Percentiles rank a stretch among this genome's conserved stretches.
Evolutionary conservation across 2,113 vertebrate species (phyloP).

Genomic region (Pluvialis apricaria): DNA sequence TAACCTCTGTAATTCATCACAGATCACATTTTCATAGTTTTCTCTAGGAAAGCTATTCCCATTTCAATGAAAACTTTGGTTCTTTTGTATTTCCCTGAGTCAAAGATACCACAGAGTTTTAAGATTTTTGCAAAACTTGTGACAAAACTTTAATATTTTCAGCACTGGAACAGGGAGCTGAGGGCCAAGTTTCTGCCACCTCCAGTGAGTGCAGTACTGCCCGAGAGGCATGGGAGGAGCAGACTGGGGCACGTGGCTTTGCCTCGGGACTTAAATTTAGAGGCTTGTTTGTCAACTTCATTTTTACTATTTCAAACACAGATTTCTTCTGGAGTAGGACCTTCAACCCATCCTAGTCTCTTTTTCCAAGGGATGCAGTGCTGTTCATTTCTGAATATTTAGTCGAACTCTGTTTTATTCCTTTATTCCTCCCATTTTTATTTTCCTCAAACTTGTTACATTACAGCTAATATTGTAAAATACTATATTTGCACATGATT

Average conservation of each 20-base stretch:
- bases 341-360: neutral
- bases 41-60: neutral
- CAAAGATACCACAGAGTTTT: neutral
- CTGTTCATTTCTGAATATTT: neutral
- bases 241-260: neutral
- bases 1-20: conserved; percentile 1
- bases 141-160: neutral
- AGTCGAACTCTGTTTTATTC: neutral
- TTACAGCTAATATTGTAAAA: neutral
- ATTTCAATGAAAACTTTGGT: neutral
- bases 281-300: neutral
- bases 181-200: neutral
- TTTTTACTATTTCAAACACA: neutral
- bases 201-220: neutral
- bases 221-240: neutral
- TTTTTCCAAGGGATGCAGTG: neutral
- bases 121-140: neutral
- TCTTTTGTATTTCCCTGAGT: neutral
- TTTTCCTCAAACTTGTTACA: neutral
- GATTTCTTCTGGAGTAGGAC: neutral
- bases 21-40: neutral
- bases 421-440: neutral
- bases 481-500: neutral
- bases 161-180: neutral
- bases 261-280: neutral